Evolutionary conservation across 2,888 invertebrate species (phyloP), one percentile per base, ranked within the genome.

Genomic region (Drosophila subsilvestris): DNA sequence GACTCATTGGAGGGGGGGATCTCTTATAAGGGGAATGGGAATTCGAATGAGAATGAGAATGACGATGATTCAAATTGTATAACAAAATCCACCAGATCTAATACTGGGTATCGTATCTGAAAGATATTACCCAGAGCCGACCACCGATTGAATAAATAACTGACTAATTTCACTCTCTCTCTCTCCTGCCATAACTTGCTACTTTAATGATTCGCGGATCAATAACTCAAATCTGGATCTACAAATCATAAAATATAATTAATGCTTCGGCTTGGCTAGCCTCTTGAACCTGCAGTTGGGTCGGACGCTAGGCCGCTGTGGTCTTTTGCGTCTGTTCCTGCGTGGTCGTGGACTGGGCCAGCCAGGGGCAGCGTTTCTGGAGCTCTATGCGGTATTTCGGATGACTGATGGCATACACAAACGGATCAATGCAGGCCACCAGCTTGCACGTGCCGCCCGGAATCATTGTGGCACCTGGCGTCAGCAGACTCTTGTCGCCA

Each of bases 351-450:
- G 88, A 82, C 20, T 79, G 79, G 6, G 79, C 93, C 74, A 95
- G 92, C 91, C 91, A 97, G 14, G 96, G 96, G 90, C 97, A 94
- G 55, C 95, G 94, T 74, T 95, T 95, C 89, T 96, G 95, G 62
- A 97, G 93, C 91, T 97, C 97, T 91, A 95, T 93, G 81, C 97
- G 94, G 93, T 96, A 96, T 93, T 94, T 95, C 2, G 97, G 98
- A 93, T 98, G 98, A 90, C 96, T 97, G 78, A 97, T 97, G 1
- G 97, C 97, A 86, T 97, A 97, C 1, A 97, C 95, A 93, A 97
- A 97, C 0, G 98, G 98, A 92, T 98, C 97, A 89, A 98, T 95
- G 91, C 97, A 97, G 0, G 98, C 97, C 0, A 97, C 97, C 53
- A 95, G 93, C 93, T 98, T 98, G 88, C 97, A 97, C 27, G 96